Base-by-base conservation (phyloP, 1,140 invertebrate species). In the Zaprionus ghesquierei region DNA sequence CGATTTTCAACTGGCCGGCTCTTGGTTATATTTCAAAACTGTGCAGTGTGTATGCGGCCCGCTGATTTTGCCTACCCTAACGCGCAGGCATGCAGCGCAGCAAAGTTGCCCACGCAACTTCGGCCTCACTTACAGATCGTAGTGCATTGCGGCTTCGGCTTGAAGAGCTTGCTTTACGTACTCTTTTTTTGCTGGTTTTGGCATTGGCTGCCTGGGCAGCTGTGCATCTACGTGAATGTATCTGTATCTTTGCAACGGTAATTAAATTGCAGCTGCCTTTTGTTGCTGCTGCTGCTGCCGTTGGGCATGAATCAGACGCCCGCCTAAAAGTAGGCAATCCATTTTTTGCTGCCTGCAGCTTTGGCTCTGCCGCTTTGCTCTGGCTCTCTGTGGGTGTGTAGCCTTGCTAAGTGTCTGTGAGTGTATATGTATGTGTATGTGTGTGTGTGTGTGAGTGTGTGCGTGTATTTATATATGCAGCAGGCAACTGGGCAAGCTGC, bases 241-340 rank as follows among this genome's bases (percentile, higher is more conserved):
- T 75, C 68, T 75, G 61, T 68, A 76, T 65, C 69, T 61, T 75
- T 76, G 75, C 56, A 79, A 75, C 72, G 71, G 82, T 86, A 86
- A 86, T 86, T 86, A 86, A 86, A 86, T 87, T 87, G 82, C 79
- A 76, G 75, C 79, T 78, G 77, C 73, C 64, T 75, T 69, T 71
- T 75, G 75, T 84, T 76, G 50, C 50, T 49, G 63, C 20, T 33
- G 18, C 31, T 22, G 44, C 44, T 33, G 35, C 35, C 56, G 35
- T 35, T 74, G 55, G 23, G 58, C 53, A 76, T 68, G 75, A 78
- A 76, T 77, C 58, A 69, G 59, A 62, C 49, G 69, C 20, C 64
- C 49, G 74, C 81, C 77, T 65, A 77, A 85, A 85, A 85, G 81
- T 63, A 75, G 74, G 70, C 68, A 81, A 72, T 62, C 71, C 25